Evolutionary conservation across 2,797 vertebrate species (phyloP).

Genomic region (Schizothorax lantsangensis): DNA sequence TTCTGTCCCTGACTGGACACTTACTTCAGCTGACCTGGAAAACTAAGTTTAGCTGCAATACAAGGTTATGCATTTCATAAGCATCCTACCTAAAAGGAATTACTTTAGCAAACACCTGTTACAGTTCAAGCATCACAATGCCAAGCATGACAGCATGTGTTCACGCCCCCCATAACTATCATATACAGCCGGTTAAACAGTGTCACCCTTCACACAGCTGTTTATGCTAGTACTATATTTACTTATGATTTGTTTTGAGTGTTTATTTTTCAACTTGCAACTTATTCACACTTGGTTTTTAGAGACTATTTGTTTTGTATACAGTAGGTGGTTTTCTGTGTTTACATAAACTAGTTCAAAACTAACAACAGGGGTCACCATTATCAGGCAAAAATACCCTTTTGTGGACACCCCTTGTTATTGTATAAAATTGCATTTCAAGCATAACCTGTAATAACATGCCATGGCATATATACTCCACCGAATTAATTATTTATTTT

Average conservation of each 20-base stretch:
- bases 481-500: neutral
- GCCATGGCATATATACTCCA: neutral
- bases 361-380: neutral
- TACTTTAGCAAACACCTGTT: constrained; percentile 5
- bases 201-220: neutral
- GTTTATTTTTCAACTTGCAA: neutral
- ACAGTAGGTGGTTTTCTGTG: neutral
- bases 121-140: constrained; percentile 24
- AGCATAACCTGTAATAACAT: neutral
- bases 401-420: neutral
- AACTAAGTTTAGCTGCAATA: neutral
- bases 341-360: neutral
- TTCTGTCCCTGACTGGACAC: neutral
- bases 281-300: neutral
- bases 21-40: constrained; percentile 4
- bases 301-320: neutral
- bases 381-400: neutral
- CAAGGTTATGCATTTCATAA: constrained; percentile 5
- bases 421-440: neutral
- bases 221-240: neutral
- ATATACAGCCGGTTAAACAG: neutral
- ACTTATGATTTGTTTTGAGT: neutral
- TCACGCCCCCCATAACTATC: neutral
- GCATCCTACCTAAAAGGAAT: neutral
- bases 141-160: constrained; percentile 6